Conservation (phyloP, 2,888 invertebrate genomes). For the Drosophila bunnanda region DNA sequence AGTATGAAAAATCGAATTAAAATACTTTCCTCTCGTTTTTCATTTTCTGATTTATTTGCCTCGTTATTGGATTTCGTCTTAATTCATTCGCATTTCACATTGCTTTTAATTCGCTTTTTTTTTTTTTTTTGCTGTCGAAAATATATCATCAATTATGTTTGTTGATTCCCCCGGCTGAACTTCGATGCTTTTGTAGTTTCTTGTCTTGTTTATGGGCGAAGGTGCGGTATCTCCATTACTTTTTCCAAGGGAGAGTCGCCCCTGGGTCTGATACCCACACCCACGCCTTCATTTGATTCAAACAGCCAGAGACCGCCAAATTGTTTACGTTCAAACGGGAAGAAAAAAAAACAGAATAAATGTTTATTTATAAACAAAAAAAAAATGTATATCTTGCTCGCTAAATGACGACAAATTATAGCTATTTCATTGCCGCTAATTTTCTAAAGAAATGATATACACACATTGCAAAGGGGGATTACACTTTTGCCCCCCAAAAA, state of each 20-base stretch:
- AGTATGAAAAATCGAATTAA: slow-evolving; percentile 11
- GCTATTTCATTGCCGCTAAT: slow-evolving; percentile 50
- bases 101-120: slow-evolving; percentile 20
- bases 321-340: slow-evolving; percentile 37
- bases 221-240: slow-evolving; percentile 50
- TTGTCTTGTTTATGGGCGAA: slow-evolving; percentile 34
- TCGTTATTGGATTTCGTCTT: slow-evolving; percentile 32
- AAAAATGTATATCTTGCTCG: slow-evolving; percentile 31
- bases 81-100: slow-evolving; percentile 27
- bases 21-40: slow-evolving; percentile 32
- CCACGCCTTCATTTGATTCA: slow-evolving; percentile 51
- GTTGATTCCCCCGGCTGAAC: slow-evolving; percentile 41
- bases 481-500: slow-evolving; percentile 4
- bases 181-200: slow-evolving; percentile 32
- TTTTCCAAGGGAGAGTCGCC: slow-evolving; percentile 39
- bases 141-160: slow-evolving; percentile 59
- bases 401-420: slow-evolving; percentile 64
- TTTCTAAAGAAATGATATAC: slow-evolving; percentile 38
- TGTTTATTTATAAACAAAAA: slow-evolving; percentile 66
- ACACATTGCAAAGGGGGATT: neutral
- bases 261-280: slow-evolving; percentile 48
- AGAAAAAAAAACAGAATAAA: slow-evolving; percentile 14
- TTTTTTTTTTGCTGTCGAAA: slow-evolving; percentile 21
- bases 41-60: slow-evolving; percentile 31
- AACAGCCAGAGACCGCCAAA: slow-evolving; percentile 35